Evolutionary conservation across 2,113 vertebrate species (phyloP).

Genomic region (Calyptommatus sinebrachiatus): DNA sequence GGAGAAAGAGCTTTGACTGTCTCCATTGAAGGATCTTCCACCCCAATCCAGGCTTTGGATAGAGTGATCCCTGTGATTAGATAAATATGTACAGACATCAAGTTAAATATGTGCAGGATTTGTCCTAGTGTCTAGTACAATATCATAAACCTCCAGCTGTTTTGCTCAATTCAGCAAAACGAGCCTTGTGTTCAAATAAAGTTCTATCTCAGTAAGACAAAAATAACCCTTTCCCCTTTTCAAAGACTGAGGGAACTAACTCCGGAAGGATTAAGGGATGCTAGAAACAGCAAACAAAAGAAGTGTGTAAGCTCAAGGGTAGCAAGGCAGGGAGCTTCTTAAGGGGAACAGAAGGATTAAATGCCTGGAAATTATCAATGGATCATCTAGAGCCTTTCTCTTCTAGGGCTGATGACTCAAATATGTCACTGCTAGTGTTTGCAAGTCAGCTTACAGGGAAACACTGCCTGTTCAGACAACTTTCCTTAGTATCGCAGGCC

Average conservation of each 20-base stretch:
- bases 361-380: neutral
- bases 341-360: conserved; percentile 52
- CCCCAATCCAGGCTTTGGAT: conserved; percentile 3
- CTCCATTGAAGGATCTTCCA: neutral
- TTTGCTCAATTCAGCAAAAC: conserved; percentile 64
- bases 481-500: neutral
- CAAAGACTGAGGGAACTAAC: conserved; percentile 10
- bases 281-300: conserved; percentile 47
- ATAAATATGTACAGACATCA: conserved; percentile 70
- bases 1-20: conserved; percentile 2
- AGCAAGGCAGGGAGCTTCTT: conserved; percentile 31
- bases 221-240: conserved; percentile 40
- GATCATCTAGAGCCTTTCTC: neutral
- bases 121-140: conserved; percentile 65
- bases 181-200: conserved; percentile 45
- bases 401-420: neutral
- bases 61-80: conserved; percentile 62
- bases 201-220: conserved; percentile 53
- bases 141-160: conserved; percentile 51
- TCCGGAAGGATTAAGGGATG: conserved; percentile 52
- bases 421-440: conserved; percentile 1
- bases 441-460: rapidly evolving
- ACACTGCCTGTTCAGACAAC: neutral
- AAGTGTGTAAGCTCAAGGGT: neutral
- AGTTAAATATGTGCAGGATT: conserved; percentile 70